Conservation (phyloP, 2,797 vertebrate genomes). For the Phalanger gymnotis region DNA sequence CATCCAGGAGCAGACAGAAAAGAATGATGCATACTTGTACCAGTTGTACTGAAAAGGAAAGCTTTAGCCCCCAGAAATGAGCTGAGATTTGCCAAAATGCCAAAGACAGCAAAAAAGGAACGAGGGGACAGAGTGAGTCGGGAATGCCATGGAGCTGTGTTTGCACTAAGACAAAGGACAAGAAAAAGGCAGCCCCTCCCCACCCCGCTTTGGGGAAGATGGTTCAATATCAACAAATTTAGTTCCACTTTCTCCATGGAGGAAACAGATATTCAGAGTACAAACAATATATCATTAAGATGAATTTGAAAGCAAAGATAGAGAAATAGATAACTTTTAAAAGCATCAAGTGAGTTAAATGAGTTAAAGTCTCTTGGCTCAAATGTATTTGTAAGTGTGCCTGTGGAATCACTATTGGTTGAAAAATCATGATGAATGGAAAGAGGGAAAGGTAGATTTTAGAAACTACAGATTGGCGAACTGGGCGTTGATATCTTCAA, state of each 20-base stretch:
- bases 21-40: conserved; percentile 21
- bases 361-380: background rate
- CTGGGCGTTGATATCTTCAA: conserved; percentile 5
- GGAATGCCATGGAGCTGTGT: conserved; percentile 1
- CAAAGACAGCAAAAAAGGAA: background rate
- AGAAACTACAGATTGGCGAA: background rate
- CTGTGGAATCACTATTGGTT: background rate
- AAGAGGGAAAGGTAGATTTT: conserved; percentile 1
- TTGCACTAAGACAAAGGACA: background rate
- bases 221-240: background rate
- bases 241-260: background rate
- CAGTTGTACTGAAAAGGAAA: background rate
- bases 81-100: conserved; percentile 18
- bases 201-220: conserved; percentile 13
- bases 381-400: background rate
- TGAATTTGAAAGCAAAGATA: background rate
- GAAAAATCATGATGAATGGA: background rate
- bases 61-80: background rate
- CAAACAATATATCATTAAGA: background rate
- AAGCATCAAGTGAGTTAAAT: background rate
- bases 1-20: background rate
- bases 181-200: background rate
- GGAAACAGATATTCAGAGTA: background rate
- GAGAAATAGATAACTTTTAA: background rate
- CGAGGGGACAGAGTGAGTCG: background rate